Conservation (phyloP, 1,140 invertebrate genomes). For the Cotesia chilonis region DNA sequence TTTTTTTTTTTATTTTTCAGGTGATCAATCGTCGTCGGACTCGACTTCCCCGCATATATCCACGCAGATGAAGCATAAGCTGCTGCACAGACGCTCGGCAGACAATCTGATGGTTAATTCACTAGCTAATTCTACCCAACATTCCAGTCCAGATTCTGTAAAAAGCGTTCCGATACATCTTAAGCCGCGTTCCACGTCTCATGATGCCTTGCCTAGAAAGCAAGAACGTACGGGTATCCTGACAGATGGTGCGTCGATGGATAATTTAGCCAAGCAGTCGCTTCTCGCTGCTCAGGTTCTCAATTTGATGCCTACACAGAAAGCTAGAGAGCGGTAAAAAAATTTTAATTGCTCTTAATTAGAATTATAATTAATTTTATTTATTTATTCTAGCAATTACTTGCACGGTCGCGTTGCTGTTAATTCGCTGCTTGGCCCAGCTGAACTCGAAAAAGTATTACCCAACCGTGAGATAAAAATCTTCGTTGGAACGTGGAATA, state of each 20-base stretch:
- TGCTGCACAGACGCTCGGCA: constrained; percentile 56
- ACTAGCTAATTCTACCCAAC: constrained; percentile 53
- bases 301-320: constrained; percentile 80
- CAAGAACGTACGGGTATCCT: constrained; percentile 49
- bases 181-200: constrained; percentile 57
- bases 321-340: constrained; percentile 76
- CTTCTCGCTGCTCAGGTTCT: constrained; percentile 80
- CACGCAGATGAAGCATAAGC: constrained; percentile 46
- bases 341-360: background rate
- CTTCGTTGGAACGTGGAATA: constrained; percentile 96
- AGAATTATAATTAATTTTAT: background rate
- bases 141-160: constrained; percentile 61
- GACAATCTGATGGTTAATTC: constrained; percentile 57
- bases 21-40: constrained; percentile 57
- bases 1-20: constrained; percentile 41
- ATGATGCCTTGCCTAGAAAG: constrained; percentile 56
- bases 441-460: constrained; percentile 86
- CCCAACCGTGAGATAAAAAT: constrained; percentile 85
- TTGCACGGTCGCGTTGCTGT: constrained; percentile 80
- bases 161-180: constrained; percentile 59
- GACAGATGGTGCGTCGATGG: constrained; percentile 67
- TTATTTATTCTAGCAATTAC: constrained; percentile 71
- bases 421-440: constrained; percentile 80
- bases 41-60: constrained; percentile 54
- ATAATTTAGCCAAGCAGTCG: constrained; percentile 76